Conservation (phyloP, 2,888 invertebrate species). For the Hypercompe scribonia region DNA sequence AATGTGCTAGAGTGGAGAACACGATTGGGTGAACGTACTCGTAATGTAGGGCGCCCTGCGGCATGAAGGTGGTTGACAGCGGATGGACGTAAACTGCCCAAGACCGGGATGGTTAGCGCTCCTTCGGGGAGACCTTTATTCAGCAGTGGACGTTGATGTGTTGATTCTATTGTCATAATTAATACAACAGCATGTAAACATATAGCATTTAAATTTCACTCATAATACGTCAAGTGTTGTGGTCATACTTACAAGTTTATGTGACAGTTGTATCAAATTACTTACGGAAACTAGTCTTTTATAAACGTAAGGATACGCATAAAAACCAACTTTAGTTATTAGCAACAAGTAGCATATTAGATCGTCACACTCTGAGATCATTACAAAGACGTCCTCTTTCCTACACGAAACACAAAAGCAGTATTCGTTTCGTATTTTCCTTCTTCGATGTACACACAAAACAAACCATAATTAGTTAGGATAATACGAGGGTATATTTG, state of each 20-base stretch:
- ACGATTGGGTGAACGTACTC: too few species aligned
- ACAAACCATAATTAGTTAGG: conserved; percentile 20
- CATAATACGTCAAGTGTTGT: not conserved
- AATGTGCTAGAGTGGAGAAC: too few species aligned
- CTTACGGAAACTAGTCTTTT: not conserved
- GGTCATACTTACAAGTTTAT: too few species aligned
- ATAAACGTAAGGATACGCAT: not conserved
- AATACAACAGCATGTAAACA: too few species aligned
- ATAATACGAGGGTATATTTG: conserved; percentile 27
- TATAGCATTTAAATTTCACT: too few species aligned
- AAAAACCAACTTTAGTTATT: not conserved
- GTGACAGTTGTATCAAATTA: not conserved
- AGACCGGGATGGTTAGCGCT: too few species aligned
- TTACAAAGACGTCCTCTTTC: not conserved
- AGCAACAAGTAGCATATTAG: conserved; percentile 3
- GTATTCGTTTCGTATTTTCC: conserved; percentile 5
- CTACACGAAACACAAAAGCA: not conserved
- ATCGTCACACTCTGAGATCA: not conserved
- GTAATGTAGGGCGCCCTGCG: too few species aligned
- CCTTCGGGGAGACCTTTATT: too few species aligned
- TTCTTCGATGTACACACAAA: not conserved
- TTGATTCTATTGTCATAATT: too few species aligned
- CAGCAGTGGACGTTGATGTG: too few species aligned
- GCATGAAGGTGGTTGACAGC: too few species aligned
- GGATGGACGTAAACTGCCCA: too few species aligned